Evolutionary conservation across 2,113 vertebrate species (phyloP), one percentile per base, ranked within the genome.

Genomic region (Ammodramus savannarum): DNA sequence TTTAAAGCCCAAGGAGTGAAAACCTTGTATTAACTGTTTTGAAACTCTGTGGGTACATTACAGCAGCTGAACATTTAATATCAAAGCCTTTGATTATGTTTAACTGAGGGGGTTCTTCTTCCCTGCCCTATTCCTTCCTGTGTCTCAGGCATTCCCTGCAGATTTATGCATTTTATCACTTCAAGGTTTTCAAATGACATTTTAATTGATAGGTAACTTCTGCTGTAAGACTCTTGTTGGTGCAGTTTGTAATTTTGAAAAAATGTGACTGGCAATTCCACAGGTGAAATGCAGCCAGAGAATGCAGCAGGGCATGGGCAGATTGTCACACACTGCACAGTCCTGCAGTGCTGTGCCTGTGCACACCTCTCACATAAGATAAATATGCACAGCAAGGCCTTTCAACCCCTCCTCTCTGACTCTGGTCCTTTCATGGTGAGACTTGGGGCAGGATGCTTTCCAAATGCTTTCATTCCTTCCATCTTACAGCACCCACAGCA

Each of bases 21-120:
- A 91, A 87, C 29, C 54, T 94, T 78, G 31, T 36, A 90, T 89
- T 92, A 79, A 72, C 22, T 85, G 63, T 84, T 96, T 89, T 72
- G 77, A 91, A 82, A 90, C 77, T 85, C 94, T 59, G 71, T 92
- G 65, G 92, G 89, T 85, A n/a, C 74, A 63, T 10, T 77, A 55
- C 51, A 94, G 74, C 61, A 96, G 77, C 52, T 92, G 85, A 66
- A 90, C 38, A 78, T 85, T 94, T 89, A 95, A 57, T 87, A 76
- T 54, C 34, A 95, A 83, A 93, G 79, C 67, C 46, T 82, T 92
- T 81, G 75, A 93, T 94, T 97, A 94, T 39, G 13, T 83, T 94
- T 79, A 92, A 54, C 79, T 95, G 79, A 85, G 72, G 93, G 82
- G 12, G 77, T 79, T 90, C 69, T 76, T 85, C 86, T 89, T 95